Percentiles rank a stretch among this genome's conserved stretches.
phyloP scores from a whole-genome alignment of 2,888 invertebrate genomes.

The Strigamia crassipes region DNA sequence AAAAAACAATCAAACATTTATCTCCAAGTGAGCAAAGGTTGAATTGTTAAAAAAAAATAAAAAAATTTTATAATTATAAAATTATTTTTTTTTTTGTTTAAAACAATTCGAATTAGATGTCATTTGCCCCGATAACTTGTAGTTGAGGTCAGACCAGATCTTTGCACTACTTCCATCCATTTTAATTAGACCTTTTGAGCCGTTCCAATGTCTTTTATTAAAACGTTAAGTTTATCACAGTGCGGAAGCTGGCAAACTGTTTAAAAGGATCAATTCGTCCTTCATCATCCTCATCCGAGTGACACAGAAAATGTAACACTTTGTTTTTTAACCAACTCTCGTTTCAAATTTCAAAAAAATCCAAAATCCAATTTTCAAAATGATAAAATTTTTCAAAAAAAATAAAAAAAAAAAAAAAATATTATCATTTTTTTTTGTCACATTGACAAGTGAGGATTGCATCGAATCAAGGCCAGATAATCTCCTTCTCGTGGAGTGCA shows the following conservation, averaged over 20 bases:
- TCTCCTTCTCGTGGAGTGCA: slow-evolving; percentile 12
- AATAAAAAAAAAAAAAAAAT: not conserved
- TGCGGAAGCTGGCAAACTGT: slow-evolving; percentile 14
- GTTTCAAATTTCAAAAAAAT: no score
- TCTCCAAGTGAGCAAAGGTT: not conserved
- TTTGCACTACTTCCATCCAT: not conserved
- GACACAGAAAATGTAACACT: not conserved
- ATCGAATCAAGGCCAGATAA: slow-evolving; percentile 1
- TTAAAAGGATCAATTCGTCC: slow-evolving; percentile 5
- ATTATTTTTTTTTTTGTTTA: not conserved
- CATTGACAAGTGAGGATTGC: no score
- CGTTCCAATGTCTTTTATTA: not conserved
- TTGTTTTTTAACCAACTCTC: not conserved
- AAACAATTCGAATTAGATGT: not conserved
- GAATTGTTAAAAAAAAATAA: not conserved
- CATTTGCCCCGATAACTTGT: slow-evolving; percentile 12
- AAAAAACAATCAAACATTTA: not conserved
- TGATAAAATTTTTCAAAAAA: not conserved
- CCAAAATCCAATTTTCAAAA: not conserved
- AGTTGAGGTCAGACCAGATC: slow-evolving; percentile 22
- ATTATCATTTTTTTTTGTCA: no score
- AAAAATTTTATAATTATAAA: no score
- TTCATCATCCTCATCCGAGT: slow-evolving; percentile 22
- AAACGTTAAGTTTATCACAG: not conserved
- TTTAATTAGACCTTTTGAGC: not conserved